Evolutionary conservation across 2,113 vertebrate genomes (phyloP).

Genomic region (Morone chrysops): DNA sequence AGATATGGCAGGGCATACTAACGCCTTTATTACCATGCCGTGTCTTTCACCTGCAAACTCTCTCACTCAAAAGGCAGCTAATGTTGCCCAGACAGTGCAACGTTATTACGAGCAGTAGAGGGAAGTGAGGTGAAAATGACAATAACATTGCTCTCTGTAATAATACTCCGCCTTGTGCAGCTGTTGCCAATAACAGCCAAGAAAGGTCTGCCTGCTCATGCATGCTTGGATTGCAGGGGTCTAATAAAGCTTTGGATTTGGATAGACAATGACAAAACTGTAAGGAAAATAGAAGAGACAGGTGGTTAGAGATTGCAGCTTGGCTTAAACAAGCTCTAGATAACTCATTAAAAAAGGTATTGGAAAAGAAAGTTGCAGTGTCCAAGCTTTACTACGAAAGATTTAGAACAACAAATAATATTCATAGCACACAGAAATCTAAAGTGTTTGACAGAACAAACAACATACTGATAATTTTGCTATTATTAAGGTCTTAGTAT

Average conservation of each 20-base stretch:
- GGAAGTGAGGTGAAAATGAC: constrained; percentile 28
- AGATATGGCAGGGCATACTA: constrained; percentile 8
- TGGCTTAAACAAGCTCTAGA: neutral
- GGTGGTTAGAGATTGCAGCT: neutral
- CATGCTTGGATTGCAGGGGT: constrained; percentile 11
- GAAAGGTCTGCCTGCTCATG: constrained; percentile 1
- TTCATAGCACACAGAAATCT: too few relatives aligned
- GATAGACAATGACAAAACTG: neutral
- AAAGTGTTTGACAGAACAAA: too few relatives aligned
- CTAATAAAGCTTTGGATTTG: constrained; percentile 1
- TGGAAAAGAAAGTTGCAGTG: too few relatives aligned
- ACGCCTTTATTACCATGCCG: constrained; percentile 29
- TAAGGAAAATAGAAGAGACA: neutral
- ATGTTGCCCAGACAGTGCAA: neutral
- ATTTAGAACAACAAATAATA: too few relatives aligned
- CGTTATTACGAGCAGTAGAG: neutral
- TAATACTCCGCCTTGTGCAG: constrained; percentile 19
- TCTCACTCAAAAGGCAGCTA: constrained; percentile 24
- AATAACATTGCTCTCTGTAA: constrained; percentile 21
- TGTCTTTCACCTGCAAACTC: constrained; percentile 34
- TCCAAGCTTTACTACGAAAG: too few relatives aligned
- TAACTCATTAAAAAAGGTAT: neutral
- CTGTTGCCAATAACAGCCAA: constrained; percentile 31
- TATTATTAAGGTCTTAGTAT: too few relatives aligned
- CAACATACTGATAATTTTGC: too few relatives aligned